Evolutionary conservation across 1,140 invertebrate species (phyloP), one percentile per base, ranked within the genome.

Genomic region (Scaptomyza pallida): DNA sequence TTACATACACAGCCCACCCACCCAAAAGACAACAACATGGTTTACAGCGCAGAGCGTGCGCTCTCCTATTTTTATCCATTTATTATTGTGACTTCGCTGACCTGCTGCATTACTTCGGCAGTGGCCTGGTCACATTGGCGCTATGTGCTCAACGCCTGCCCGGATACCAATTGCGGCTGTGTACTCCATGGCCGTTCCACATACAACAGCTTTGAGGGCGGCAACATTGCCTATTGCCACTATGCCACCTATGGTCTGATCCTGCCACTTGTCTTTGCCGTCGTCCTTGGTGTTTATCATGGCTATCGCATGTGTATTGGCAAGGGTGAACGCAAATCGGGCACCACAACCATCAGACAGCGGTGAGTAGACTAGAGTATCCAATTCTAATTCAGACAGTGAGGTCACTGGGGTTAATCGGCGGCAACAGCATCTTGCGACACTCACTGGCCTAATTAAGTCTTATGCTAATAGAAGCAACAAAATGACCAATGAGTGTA

Each of bases 51-150:
- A 3, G 95, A 95, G 75, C 91, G 81, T 51, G 74, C 92, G 2
- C 85, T 95, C 1, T 92, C 92, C 37, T 83, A 91, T 48, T 76
- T 94, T 1, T 95, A 95, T 65, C 91, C 90, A 0, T 69, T 92
- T 1, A 89, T 94, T 2, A 91, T 92, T 5, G 51, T 93, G 0
- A 71, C 93, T 0, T 93, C 94, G 2, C 55, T 92, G 5, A 75
- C 93, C 4, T 93, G 94, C 9, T 91, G 93, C 50, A 91, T 94
- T 17, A 94, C 93, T 13, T 82, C 93, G n/a, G 93, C 92, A 2
- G 92, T 94, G 4, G 92, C 93, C 2, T 95, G 94, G 93, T 92
- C 93, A 19, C 93, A 95, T 78, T 96, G 95, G 95, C 90, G 92
- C 3, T 90, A 92, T 48, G 94, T 94, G 0, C 90, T 95, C 6